Percentiles rank a stretch among this genome's conserved stretches.
phyloP scores from a whole-genome alignment of 2,888 invertebrate genomes.

The Cheilosia vulpina region DNA sequence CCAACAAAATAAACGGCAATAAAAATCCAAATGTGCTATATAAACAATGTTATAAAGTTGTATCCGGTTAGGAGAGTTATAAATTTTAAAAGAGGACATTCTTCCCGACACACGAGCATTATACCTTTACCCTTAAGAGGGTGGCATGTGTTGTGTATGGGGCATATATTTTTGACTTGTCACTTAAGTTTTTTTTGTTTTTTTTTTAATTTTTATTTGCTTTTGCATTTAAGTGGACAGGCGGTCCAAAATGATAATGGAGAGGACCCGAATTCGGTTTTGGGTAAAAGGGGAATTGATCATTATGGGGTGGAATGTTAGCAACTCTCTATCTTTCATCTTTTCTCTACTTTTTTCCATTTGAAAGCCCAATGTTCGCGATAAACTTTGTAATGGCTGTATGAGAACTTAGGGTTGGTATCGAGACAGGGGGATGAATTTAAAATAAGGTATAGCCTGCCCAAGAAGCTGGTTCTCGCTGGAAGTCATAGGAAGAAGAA shows the following conservation, averaged over 20 bases:
- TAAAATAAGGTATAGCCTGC: no score
- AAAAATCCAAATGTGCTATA: constrained; percentile 71
- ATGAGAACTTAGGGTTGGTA: no score
- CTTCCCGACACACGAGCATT: constrained; percentile 23
- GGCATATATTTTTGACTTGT: constrained; percentile 37
- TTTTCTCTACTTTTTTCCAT: no score
- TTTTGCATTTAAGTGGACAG: constrained; percentile 23
- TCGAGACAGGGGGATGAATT: no score
- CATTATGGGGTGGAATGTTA: neutral
- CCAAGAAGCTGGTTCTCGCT: no score
- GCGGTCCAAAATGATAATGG: constrained; percentile 29
- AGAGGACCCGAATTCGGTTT: neutral
- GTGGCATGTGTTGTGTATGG: neutral
- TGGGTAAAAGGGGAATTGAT: neutral
- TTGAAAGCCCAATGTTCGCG: no score
- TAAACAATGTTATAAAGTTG: constrained; percentile 72
- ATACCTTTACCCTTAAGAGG: constrained; percentile 29
- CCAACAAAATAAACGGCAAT: constrained; percentile 70
- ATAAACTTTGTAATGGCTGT: no score
- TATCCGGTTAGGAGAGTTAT: constrained; percentile 64
- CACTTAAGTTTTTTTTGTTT: constrained; percentile 27
- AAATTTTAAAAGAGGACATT: constrained; percentile 58
- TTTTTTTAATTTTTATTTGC: constrained; percentile 51
- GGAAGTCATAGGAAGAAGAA: no score
- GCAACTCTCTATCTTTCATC: neutral